phyloP scores from a whole-genome alignment of 2,888 invertebrate species.

The Odontocolon sp. region DNA sequence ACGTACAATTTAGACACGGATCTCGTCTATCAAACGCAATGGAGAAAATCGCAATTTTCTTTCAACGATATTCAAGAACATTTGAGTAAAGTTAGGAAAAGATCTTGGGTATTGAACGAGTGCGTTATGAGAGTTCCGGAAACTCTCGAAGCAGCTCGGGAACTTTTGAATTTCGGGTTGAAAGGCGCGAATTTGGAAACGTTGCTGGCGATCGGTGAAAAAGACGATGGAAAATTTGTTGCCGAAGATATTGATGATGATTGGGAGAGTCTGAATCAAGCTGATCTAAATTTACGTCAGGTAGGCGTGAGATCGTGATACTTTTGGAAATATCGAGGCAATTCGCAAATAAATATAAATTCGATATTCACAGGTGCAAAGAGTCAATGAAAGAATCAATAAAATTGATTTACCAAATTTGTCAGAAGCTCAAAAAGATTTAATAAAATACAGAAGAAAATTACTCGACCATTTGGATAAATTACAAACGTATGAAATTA shows the following conservation, averaged over 20 bases:
- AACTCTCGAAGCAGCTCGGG: slow-evolving; percentile 87
- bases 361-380: slow-evolving; percentile 69
- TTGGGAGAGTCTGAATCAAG: slow-evolving; percentile 63
- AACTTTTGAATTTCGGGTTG: slow-evolving; percentile 88
- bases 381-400: slow-evolving; percentile 76
- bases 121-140: slow-evolving; percentile 89
- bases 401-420: slow-evolving; percentile 82
- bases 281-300: slow-evolving; percentile 60
- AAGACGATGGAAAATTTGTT: slow-evolving; percentile 75
- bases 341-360: slow-evolving; percentile 4
- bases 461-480: slow-evolving; percentile 87
- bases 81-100: slow-evolving; percentile 88
- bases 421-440: slow-evolving; percentile 85
- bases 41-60: slow-evolving; percentile 88
- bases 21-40: slow-evolving; percentile 90
- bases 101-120: slow-evolving; percentile 91
- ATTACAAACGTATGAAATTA: slow-evolving; percentile 87
- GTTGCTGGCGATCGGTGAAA: slow-evolving; percentile 81
- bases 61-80: slow-evolving; percentile 88
- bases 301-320: slow-evolving; percentile 25
- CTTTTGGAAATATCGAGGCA: neutral
- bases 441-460: slow-evolving; percentile 85
- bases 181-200: slow-evolving; percentile 86
- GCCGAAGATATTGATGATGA: slow-evolving; percentile 67
- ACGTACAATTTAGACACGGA: slow-evolving; percentile 88